Evolutionary conservation across 2,797 vertebrate species (phyloP), one percentile per base, ranked within the genome.

Genomic region (Lagodon rhomboides): DNA sequence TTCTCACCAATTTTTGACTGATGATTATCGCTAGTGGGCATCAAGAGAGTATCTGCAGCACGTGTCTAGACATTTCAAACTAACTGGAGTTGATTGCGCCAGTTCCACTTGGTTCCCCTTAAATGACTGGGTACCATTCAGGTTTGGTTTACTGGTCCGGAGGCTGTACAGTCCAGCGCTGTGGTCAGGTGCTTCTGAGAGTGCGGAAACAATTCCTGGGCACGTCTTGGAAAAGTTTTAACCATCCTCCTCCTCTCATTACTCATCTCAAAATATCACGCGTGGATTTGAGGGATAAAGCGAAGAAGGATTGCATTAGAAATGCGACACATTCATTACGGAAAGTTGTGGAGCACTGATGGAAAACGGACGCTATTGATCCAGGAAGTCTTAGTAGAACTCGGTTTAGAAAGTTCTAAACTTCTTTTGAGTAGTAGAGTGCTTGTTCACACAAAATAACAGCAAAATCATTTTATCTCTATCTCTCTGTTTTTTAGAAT

Each of bases 121-220:
- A 22, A 71, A 30, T 34, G 71, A 77, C 47, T 60, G 65, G 38
- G 41, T 71, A 43, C 38, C 51, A 47, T n/a, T 73, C 20, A 51
- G 73, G 41, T 67, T 81, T 56, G 62, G 69, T 76, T 82, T 83
- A 67, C 67, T 81, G 68, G 43, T 84, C 71, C 74, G 82, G 74
- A 85, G 73, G 60, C 30, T 56, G 55, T 11, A 47, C 50, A 46
- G 55, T 11, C 46, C 50, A 46, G 25, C 23, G 25, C 59, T 85
- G 80, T 58, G 76, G 82, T 92, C 89, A 91, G 80, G 84, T 91
- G 82, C 80, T 75, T 82, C 71, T 89, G 47, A 84, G 78, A 73
- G 56, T 46, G 44, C 82, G 86, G 84, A 87, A 92, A 89, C 66
- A 81, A 87, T 85, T 85, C 76, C 70, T 80, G 66, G 71, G 70